Evolutionary conservation across 2,888 invertebrate species (phyloP).

Genomic region (Cylloceria caligata): DNA sequence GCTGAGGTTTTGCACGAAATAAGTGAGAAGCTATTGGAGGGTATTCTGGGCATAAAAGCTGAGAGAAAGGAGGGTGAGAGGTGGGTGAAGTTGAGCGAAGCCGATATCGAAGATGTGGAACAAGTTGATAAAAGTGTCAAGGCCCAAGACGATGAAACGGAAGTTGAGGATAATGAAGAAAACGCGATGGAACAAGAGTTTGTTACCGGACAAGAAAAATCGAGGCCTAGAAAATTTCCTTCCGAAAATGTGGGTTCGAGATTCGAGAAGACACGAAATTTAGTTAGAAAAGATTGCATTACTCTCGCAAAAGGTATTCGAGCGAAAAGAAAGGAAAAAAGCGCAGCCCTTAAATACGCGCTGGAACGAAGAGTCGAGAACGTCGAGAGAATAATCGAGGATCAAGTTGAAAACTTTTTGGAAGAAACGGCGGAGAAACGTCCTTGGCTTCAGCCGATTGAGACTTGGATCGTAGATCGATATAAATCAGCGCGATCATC

Average conservation of each 20-base stretch:
- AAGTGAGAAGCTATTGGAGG: constrained; percentile 49
- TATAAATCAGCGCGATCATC: constrained; percentile 58
- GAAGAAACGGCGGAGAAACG: constrained; percentile 77
- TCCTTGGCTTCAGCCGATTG: constrained; percentile 79
- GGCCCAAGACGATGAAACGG: not conserved
- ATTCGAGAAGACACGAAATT: constrained; percentile 57
- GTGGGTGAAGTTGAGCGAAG: constrained; percentile 51
- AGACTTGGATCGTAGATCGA: constrained; percentile 76
- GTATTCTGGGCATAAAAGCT: constrained; percentile 49
- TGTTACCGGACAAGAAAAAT: no score
- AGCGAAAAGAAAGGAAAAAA: constrained; percentile 56
- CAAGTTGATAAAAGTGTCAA: not conserved
- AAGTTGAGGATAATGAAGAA: not conserved
- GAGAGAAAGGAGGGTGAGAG: constrained; percentile 48
- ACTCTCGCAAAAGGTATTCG: constrained; percentile 57
- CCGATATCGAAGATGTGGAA: constrained; percentile 17
- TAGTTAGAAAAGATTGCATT: constrained; percentile 62
- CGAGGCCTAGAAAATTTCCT: not conserved
- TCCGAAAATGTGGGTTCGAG: constrained; percentile 27
- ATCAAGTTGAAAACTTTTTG: constrained; percentile 73
- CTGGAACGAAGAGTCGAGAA: constrained; percentile 67
- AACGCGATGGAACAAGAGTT: not conserved
- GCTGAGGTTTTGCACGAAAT: constrained; percentile 19
- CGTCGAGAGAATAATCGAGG: constrained; percentile 68
- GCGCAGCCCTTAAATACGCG: constrained; percentile 63